These are phyloP conservation scores for Rhaphigaster nebulosa DNA, from an alignment of 2,888 invertebrate species.

Conservation along the genomic window DNA sequence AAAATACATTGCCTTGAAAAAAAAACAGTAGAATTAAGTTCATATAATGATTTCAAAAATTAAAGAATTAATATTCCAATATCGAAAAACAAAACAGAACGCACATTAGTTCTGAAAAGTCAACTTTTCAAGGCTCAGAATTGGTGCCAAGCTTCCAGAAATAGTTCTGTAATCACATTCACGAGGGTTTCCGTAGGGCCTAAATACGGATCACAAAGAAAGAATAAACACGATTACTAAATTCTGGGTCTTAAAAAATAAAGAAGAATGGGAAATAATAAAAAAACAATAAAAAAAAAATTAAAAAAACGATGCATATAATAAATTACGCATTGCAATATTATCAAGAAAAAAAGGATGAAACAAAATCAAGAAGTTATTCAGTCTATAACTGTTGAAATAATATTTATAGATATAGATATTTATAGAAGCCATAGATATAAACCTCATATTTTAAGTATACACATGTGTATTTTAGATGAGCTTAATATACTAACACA, in stretches of 20 bases:
- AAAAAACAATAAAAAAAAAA: not conserved
- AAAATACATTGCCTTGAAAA: no score
- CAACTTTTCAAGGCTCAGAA: slow-evolving; percentile 37
- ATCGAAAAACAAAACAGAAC: not conserved
- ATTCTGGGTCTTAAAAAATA: not conserved
- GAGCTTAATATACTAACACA: no score
- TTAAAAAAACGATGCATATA: no score
- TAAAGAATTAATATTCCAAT: not conserved
- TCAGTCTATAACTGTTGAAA: no score
- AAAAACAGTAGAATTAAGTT: not conserved
- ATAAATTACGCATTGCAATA: no score
- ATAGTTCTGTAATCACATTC: slow-evolving; percentile 12
- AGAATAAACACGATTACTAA: not conserved
- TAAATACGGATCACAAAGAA: not conserved
- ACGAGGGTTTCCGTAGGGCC: not conserved
- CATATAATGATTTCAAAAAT: not conserved
- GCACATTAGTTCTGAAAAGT: not conserved
- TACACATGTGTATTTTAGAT: no score
- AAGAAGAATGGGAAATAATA: not conserved
- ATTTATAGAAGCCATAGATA: no score
- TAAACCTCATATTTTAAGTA: no score
- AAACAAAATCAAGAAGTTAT: no score
- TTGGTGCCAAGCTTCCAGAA: slow-evolving; percentile 27
- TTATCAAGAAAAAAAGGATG: not conserved
- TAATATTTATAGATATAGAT: no score